phyloP scores from a whole-genome alignment of 2,113 vertebrate species.

The Aleadryas rufinucha region DNA sequence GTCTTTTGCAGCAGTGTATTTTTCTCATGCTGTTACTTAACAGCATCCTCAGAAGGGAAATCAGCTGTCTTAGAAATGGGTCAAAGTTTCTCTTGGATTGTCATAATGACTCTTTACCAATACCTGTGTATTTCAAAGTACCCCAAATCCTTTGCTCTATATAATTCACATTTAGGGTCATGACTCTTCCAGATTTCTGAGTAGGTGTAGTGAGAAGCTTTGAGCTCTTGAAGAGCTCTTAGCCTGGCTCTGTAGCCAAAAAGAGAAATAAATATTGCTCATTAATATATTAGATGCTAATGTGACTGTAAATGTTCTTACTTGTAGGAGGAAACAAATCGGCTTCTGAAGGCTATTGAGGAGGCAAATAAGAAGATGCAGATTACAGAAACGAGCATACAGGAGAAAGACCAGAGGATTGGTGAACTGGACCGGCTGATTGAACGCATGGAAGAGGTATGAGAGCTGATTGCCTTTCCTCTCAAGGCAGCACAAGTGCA shows the following conservation, averaged over 20 bases:
- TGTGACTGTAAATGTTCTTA: background rate
- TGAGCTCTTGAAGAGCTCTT: background rate
- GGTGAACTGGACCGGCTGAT: slow-evolving; percentile 87
- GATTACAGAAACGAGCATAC: slow-evolving; percentile 82
- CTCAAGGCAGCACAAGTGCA: background rate
- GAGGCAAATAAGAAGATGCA: slow-evolving; percentile 86
- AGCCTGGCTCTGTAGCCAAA: background rate
- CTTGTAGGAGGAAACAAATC: slow-evolving; percentile 84
- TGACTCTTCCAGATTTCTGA: background rate
- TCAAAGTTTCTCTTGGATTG: background rate
- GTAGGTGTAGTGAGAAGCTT: background rate
- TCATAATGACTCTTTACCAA: background rate
- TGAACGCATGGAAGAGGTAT: slow-evolving; percentile 90
- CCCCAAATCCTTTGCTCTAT: background rate
- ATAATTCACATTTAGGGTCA: background rate
- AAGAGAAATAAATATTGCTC: background rate
- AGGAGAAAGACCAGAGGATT: slow-evolving; percentile 89
- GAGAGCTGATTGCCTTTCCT: background rate
- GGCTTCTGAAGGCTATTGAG: slow-evolving; percentile 87
- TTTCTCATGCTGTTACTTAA: background rate
- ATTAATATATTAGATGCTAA: background rate
- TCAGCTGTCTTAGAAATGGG: background rate
- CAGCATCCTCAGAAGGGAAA: background rate
- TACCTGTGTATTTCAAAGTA: background rate
- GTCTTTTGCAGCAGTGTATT: background rate